A percentile compares a stretch with the other conserved stretches of the same genome.
These are phyloP conservation scores for Sigmodon hispidus DNA, from an alignment of 2,113 vertebrate species.

Conservation along the genomic window DNA sequence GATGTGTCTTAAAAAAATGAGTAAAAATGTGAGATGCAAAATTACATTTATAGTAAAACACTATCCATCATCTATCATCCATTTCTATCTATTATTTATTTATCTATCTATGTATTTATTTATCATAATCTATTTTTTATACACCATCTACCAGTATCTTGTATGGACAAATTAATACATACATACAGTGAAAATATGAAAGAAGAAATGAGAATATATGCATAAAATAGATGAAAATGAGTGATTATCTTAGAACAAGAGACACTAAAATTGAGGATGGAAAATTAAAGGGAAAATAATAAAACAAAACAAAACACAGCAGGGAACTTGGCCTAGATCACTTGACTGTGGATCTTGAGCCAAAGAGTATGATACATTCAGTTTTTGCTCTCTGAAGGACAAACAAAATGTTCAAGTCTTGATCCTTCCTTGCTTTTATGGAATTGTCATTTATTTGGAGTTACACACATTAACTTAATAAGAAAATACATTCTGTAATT, in stretches of 20 bases:
- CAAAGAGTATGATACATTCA: not conserved
- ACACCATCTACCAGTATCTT: not conserved
- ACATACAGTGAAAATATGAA: not conserved
- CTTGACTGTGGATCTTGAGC: not conserved
- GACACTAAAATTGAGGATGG: not conserved
- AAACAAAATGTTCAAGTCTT: not conserved
- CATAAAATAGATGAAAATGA: not conserved
- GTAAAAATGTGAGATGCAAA: not conserved
- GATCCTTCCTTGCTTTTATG: not conserved
- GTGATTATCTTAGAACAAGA: not conserved
- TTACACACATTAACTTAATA: not conserved
- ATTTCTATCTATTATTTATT: not conserved
- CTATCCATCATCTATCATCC: not conserved
- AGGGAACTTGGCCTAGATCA: not conserved
- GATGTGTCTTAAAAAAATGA: constrained; percentile 12
- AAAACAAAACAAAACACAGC: not conserved
- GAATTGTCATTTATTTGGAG: not conserved
- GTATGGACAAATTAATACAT: not conserved
- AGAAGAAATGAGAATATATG: not conserved
- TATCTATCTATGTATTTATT: too few relatives aligned
- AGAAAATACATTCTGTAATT: not conserved
- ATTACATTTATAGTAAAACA: not conserved
- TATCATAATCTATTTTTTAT: not conserved
- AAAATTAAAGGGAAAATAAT: not conserved
- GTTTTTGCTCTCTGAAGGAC: not conserved